Conservation (phyloP, 2,113 vertebrate species). For the Pholis gunnellus region DNA sequence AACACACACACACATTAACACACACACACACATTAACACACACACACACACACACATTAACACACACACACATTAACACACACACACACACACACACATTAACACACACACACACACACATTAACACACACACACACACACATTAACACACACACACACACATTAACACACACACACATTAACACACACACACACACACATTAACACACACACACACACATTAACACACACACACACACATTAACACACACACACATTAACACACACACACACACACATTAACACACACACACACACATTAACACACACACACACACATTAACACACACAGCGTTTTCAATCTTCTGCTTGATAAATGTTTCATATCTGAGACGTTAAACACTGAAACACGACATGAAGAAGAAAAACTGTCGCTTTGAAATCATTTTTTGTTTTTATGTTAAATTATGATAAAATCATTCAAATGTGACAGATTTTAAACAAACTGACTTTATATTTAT, state of each 20-base stretch:
- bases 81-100: constrained; percentile 1
- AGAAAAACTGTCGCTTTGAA: background rate
- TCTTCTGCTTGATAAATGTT: constrained; percentile 45
- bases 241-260: background rate
- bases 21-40: background rate
- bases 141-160: background rate
- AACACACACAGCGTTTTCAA: constrained; percentile 30
- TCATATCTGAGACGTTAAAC: constrained; percentile 47
- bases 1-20: background rate
- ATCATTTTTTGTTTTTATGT: no score
- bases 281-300: constrained; percentile 1
- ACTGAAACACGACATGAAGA: constrained; percentile 19
- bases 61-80: no score
- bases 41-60: background rate
- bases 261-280: constrained; percentile 2
- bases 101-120: background rate
- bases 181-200: constrained; percentile 9
- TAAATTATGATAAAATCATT: no score
- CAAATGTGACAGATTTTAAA: no score
- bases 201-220: background rate
- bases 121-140: constrained; percentile 1
- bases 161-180: background rate
- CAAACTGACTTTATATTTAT: no score
- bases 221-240: background rate
- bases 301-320: background rate